Evolutionary conservation across 2,113 vertebrate species (phyloP).

Genomic region (Ginglymostoma cirratum): DNA sequence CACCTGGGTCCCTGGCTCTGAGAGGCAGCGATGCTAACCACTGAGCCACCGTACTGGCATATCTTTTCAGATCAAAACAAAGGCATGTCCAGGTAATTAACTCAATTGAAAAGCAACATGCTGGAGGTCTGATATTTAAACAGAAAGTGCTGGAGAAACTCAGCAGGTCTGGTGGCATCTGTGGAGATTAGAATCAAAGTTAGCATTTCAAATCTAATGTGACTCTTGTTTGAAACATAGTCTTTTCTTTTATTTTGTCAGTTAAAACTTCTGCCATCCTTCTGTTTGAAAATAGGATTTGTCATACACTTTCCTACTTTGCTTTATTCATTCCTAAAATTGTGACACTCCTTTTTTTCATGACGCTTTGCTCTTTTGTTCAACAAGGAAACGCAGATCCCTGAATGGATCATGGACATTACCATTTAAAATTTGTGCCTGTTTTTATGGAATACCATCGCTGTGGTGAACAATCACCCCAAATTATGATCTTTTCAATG

Average conservation of each 20-base stretch:
- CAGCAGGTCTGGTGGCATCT: too few species aligned
- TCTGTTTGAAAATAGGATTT: neutral
- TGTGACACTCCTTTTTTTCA: neutral
- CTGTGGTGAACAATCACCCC: neutral
- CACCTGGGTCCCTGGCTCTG: too few species aligned
- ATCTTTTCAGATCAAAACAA: neutral
- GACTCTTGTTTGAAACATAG: too few species aligned
- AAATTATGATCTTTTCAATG: too few species aligned
- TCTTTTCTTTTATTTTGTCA: neutral
- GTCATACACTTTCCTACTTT: neutral
- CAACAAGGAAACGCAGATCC: neutral
- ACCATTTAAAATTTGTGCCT: neutral
- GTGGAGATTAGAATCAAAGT: too few species aligned
- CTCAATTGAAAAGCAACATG: too few species aligned
- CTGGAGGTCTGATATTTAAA: too few species aligned
- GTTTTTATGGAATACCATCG: neutral
- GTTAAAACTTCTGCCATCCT: neutral
- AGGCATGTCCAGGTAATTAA: neutral
- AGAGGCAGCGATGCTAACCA: too few species aligned
- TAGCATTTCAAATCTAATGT: too few species aligned
- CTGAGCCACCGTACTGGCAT: neutral
- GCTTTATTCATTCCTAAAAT: neutral
- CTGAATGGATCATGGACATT: neutral
- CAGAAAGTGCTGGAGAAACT: too few species aligned
- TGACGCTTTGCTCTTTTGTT: neutral